These are phyloP conservation scores for Bombus confusus DNA, from an alignment of 1,140 invertebrate species.

Conservation along the genomic window DNA sequence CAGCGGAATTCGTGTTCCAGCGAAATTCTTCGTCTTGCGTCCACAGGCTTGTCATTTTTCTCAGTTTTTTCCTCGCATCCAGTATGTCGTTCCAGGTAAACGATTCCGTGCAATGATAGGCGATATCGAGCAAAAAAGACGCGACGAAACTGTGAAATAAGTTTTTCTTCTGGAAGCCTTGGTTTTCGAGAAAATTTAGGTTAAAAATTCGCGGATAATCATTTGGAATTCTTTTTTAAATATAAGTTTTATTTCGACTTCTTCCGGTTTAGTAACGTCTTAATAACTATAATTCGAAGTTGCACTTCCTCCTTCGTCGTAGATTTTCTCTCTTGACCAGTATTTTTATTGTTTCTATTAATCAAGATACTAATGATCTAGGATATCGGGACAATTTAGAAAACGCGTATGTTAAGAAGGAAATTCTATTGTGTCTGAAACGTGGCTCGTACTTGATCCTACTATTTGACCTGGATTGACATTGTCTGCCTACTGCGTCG, in stretches of 20 bases:
- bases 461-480: constrained; percentile 59
- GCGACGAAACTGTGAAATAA: too few species aligned
- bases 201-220: too few species aligned
- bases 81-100: not conserved
- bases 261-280: too few species aligned
- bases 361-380: too few species aligned
- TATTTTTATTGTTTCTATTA: too few species aligned
- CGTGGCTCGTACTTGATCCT: constrained; percentile 7
- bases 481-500: constrained; percentile 34
- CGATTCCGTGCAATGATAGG: not conserved
- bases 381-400: not conserved
- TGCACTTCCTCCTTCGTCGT: too few species aligned
- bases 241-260: too few species aligned
- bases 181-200: too few species aligned
- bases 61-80: not conserved
- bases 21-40: not conserved
- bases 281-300: too few species aligned
- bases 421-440: not conserved
- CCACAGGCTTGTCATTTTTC: not conserved
- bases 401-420: not conserved
- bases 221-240: too few species aligned
- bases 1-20: not conserved
- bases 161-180: too few species aligned
- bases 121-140: not conserved
- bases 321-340: too few species aligned